Evolutionary conservation across 2,113 vertebrate species (phyloP).

Genomic region (Ailuropoda melanoleuca): DNA sequence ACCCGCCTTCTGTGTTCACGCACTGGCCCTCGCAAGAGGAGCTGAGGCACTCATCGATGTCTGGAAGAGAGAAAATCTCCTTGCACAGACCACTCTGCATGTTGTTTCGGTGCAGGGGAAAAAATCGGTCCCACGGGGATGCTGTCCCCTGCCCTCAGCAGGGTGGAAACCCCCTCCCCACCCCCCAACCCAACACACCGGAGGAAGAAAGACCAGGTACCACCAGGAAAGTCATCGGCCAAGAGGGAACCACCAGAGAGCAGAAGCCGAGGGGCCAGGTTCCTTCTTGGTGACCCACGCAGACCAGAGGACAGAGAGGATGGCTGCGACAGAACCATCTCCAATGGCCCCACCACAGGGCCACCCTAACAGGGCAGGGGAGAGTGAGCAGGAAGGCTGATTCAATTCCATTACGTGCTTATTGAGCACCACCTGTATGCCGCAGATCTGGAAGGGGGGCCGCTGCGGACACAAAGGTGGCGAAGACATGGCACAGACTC

Average conservation of each 20-base stretch:
- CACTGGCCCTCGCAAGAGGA: conserved; percentile 84
- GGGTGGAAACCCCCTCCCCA: neutral
- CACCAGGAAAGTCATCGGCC: neutral
- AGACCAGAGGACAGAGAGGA: neutral
- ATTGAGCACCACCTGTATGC: neutral
- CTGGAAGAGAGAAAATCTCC: conserved; percentile 59
- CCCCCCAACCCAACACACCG: too few species aligned
- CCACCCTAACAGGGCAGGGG: neutral
- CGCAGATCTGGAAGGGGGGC: neutral
- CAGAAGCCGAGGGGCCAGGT: neutral
- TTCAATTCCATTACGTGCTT: neutral
- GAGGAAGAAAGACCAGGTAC: neutral
- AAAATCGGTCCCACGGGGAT: accelerated
- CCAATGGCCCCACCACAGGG: neutral
- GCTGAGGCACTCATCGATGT: conserved; percentile 85
- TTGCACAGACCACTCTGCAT: neutral
- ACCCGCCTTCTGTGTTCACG: conserved; percentile 87
- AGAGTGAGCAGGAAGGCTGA: neutral
- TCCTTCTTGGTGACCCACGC: too few species aligned
- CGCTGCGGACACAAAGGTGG: neutral
- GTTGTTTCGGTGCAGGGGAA: accelerated
- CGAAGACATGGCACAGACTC: neutral
- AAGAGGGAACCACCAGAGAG: neutral
- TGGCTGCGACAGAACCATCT: neutral
- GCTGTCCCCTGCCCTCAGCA: neutral